Base-by-base conservation (phyloP, 2,888 invertebrate genomes). In the Luperina testacea region DNA sequence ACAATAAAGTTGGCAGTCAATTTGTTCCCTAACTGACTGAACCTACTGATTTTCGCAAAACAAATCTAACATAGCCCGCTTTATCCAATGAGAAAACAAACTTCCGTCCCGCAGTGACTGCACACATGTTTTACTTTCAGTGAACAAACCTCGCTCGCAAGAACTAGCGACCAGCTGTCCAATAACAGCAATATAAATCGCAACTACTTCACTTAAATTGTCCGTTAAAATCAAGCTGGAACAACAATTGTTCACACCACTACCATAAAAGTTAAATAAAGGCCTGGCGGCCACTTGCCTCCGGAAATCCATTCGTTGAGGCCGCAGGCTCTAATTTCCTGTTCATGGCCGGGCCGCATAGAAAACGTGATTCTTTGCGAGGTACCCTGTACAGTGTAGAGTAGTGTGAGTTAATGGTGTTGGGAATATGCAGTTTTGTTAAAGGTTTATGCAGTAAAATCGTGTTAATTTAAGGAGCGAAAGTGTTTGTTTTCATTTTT, bases 241-340 rank as follows among this genome's bases (percentile, higher is more conserved):
- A 88, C 87, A 89, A 82, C 89, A 78, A 83, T 82, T 86, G 86
- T 82, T 85, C 77, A 72, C 79, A 90, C 86, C 77, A 83, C 70
- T 83, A 90, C 92, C 92, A 92, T 93, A 93, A 92, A 92, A 92
- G 90, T 92, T 93, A 92, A 93, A 93, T 91, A 92, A 92, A 91
- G 89, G 89, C 84, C 83, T 81, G 84, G 69, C 83, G 89, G 88
- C 88, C 88, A 90, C 88, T 91, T 84, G 82, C 88, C 87, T 77
- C 88, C 92, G 94, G 94, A 93, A 94, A 92, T 93, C 93, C 92
- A 94, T 94, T 92, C 91, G 89, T 90, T 90, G 89, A 83, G 90
- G 86, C 92, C 90, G 89, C 90, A 92, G 92, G 91, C 92, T 91
- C 94, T 93, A 93, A 94, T 94, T 94, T 94, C 94, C 94, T 92